A percentile compares a stretch with the other conserved stretches of the same genome.
These are phyloP conservation scores for Platichthys stellatus DNA, from an alignment of 2,113 vertebrate genomes.

Conservation along the genomic window DNA sequence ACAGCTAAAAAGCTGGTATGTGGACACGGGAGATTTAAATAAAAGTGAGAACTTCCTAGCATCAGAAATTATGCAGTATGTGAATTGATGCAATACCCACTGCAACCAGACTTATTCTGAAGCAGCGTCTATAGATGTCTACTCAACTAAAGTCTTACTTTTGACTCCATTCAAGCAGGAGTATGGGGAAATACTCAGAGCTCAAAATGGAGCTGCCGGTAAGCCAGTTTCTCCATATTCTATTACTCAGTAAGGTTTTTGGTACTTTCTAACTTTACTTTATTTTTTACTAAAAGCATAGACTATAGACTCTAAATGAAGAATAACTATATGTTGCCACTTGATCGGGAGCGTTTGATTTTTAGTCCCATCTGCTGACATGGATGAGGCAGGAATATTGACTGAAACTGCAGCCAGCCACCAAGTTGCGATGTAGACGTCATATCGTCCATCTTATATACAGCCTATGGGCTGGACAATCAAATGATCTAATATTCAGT, in stretches of 20 bases:
- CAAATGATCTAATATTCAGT: no score
- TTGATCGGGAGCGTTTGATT: background rate
- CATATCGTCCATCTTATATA: no score
- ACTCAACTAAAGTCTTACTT: background rate
- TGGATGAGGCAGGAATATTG: no score
- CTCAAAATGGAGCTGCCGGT: background rate
- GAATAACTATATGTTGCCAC: no score
- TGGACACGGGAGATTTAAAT: background rate
- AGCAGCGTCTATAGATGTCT: background rate
- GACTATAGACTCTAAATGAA: no score
- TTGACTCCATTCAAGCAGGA: background rate
- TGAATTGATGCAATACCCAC: slow-evolving; percentile 1
- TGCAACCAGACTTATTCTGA: background rate
- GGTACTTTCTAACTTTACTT: background rate
- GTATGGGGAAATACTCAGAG: background rate
- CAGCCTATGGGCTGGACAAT: no score
- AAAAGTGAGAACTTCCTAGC: background rate
- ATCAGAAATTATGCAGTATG: background rate
- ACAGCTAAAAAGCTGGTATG: background rate
- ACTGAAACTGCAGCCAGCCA: no score
- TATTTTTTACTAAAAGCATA: no score
- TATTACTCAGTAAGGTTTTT: background rate
- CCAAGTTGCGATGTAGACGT: no score
- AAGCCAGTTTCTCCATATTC: no score
- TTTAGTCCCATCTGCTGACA: background rate